phyloP scores from a whole-genome alignment of 2,888 invertebrate species.

The Eupithecia subumbrata region DNA sequence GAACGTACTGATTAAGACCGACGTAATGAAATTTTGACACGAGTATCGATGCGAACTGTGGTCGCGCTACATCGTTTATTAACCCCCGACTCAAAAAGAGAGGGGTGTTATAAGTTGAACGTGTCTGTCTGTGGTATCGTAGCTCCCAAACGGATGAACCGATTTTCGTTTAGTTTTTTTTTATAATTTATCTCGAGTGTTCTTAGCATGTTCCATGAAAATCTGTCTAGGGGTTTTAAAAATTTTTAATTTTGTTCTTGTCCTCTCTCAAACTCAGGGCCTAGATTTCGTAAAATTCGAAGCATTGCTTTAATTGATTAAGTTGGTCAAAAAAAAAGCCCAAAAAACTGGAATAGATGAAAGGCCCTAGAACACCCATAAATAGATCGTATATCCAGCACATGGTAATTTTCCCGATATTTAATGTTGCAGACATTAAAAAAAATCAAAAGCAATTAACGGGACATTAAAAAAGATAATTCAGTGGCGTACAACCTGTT shows the following conservation, averaged over 20 bases:
- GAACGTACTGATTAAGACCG: background rate
- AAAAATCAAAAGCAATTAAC: background rate
- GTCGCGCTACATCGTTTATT: background rate
- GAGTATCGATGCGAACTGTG: background rate
- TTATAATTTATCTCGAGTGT: too few relatives aligned
- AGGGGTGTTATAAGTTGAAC: too few relatives aligned
- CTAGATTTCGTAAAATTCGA: background rate
- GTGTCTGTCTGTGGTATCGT: too few relatives aligned
- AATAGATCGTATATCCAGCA: background rate
- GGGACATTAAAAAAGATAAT: slow-evolving; percentile 5
- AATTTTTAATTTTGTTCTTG: too few relatives aligned
- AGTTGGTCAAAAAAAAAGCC: background rate
- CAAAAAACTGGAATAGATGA: background rate
- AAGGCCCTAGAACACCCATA: background rate
- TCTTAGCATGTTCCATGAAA: too few relatives aligned
- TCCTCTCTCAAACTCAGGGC: background rate
- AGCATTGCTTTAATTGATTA: background rate
- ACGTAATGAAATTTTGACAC: background rate
- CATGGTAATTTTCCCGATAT: background rate
- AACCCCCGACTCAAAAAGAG: too few relatives aligned
- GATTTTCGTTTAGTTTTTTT: too few relatives aligned
- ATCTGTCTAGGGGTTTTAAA: too few relatives aligned
- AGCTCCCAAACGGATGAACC: too few relatives aligned
- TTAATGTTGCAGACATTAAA: background rate
- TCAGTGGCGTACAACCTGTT: slow-evolving; percentile 7